Conservation (phyloP, 2,888 invertebrate genomes). For the Atrina japonica region DNA sequence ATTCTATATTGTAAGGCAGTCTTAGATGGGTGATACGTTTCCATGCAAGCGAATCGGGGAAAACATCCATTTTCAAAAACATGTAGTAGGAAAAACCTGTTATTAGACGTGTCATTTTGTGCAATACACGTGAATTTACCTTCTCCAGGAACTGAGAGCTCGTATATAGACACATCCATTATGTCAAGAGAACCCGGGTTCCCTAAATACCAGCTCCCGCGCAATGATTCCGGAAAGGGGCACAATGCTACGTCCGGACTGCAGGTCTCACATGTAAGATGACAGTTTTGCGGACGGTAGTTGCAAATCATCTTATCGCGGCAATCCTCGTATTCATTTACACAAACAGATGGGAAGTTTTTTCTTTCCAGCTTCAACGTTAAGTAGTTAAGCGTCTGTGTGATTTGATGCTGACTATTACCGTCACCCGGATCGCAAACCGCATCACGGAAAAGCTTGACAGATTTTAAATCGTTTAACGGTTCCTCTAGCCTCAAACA, state of each 20-base stretch:
- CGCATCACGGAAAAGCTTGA: slow-evolving; percentile 66
- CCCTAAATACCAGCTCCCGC: slow-evolving; percentile 61
- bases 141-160: slow-evolving; percentile 45
- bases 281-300: slow-evolving; percentile 48
- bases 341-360: slow-evolving; percentile 61
- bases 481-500: slow-evolving; percentile 64
- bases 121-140: slow-evolving; percentile 58
- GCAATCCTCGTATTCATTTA: slow-evolving; percentile 65
- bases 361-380: slow-evolving; percentile 49
- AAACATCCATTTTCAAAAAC: slow-evolving; percentile 73
- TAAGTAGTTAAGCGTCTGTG: slow-evolving; percentile 43
- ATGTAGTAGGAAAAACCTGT: slow-evolving; percentile 59
- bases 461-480: slow-evolving; percentile 55
- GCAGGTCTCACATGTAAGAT: slow-evolving; percentile 53
- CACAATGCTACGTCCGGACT: slow-evolving; percentile 60
- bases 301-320: slow-evolving; percentile 58
- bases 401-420: slow-evolving; percentile 47
- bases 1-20: slow-evolving; percentile 68
- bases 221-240: slow-evolving; percentile 62
- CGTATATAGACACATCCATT: slow-evolving; percentile 51
- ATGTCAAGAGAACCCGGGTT: slow-evolving; percentile 27
- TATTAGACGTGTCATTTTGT: slow-evolving; percentile 46
- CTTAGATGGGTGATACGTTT: slow-evolving; percentile 61
- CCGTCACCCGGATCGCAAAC: slow-evolving; percentile 65
- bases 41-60: slow-evolving; percentile 71